A percentile compares a stretch with the other conserved stretches of the same genome.
These are phyloP conservation scores for Megalops atlanticus DNA, from an alignment of 2,113 vertebrate species.

Conservation along the genomic window DNA sequence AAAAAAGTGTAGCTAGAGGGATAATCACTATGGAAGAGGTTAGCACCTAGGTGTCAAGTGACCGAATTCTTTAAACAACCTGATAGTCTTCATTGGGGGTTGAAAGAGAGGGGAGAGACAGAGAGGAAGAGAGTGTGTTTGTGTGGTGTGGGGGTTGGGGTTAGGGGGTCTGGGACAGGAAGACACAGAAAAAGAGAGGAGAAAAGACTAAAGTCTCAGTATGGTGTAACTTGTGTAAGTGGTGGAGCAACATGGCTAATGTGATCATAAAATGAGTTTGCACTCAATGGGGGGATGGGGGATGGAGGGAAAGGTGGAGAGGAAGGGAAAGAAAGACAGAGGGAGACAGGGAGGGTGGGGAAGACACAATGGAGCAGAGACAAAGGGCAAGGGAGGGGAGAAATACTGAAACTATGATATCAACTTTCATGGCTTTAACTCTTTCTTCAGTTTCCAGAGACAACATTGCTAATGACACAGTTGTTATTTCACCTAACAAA, in stretches of 20 bases:
- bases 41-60: slow-evolving; percentile 45
- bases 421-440: slow-evolving; percentile 37
- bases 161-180: slow-evolving; percentile 22
- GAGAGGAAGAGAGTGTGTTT: slow-evolving; percentile 45
- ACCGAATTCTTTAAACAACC: slow-evolving; percentile 50
- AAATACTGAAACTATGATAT: slow-evolving; percentile 23
- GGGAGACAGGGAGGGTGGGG: slow-evolving; percentile 13
- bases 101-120: slow-evolving; percentile 36
- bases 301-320: background rate
- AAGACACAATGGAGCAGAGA: slow-evolving; percentile 19
- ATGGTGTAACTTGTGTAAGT: slow-evolving; percentile 34
- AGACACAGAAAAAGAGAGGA: slow-evolving; percentile 49
- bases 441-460: slow-evolving; percentile 42
- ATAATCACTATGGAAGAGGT: slow-evolving; percentile 38
- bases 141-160: slow-evolving; percentile 8
- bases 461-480: slow-evolving; percentile 7
- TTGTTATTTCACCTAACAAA: background rate
- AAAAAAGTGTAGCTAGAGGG: slow-evolving; percentile 44
- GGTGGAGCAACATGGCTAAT: background rate
- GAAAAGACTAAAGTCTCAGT: slow-evolving; percentile 40
- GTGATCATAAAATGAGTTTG: slow-evolving; percentile 32
- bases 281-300: slow-evolving; percentile 18
- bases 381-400: slow-evolving; percentile 7
- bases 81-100: slow-evolving; percentile 38
- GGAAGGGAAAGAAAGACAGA: slow-evolving; percentile 35